phyloP scores from a whole-genome alignment of 2,888 invertebrate genomes.

The Trissolcus brochymenae region DNA sequence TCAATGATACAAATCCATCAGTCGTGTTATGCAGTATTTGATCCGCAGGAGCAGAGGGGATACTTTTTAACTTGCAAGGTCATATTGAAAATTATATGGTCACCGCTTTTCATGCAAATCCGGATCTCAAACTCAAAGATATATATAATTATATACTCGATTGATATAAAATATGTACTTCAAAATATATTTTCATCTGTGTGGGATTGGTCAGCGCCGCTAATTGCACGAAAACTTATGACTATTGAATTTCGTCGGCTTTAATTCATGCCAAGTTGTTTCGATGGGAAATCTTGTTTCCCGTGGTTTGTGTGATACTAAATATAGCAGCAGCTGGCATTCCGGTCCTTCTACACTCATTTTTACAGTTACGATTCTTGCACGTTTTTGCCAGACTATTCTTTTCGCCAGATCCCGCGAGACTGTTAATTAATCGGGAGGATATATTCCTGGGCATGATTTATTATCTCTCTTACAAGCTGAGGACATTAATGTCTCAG shows the following conservation, averaged over 20 bases:
- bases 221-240: conserved; percentile 1
- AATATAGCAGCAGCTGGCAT: conserved; percentile 15
- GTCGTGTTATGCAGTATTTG: conserved; percentile 16
- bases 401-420: not conserved
- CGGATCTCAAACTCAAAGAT: too few relatives aligned
- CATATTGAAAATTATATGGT: too few relatives aligned
- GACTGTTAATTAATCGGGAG: conserved; percentile 32
- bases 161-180: too few relatives aligned
- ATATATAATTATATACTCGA: too few relatives aligned
- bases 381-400: conserved; percentile 5
- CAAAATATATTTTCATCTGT: too few relatives aligned
- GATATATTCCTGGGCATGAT: conserved; percentile 13
- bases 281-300: conserved; percentile 44
- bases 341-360: conserved; percentile 20
- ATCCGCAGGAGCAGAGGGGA: too few relatives aligned
- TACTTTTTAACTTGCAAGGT: conserved; percentile 9
- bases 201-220: conserved; percentile 36
- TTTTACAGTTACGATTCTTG: conserved; percentile 29
- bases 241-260: not conserved
- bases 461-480: conserved; percentile 33
- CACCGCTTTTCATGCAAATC: too few relatives aligned
- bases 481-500: conserved; percentile 46
- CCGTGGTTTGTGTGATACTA: conserved; percentile 12
- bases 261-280: conserved; percentile 36
- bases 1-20: conserved; percentile 8